Percentiles rank a stretch among this genome's conserved stretches.
phyloP scores from a whole-genome alignment of 2,797 vertebrate species.

The Acrossocheilus fasciatus region DNA sequence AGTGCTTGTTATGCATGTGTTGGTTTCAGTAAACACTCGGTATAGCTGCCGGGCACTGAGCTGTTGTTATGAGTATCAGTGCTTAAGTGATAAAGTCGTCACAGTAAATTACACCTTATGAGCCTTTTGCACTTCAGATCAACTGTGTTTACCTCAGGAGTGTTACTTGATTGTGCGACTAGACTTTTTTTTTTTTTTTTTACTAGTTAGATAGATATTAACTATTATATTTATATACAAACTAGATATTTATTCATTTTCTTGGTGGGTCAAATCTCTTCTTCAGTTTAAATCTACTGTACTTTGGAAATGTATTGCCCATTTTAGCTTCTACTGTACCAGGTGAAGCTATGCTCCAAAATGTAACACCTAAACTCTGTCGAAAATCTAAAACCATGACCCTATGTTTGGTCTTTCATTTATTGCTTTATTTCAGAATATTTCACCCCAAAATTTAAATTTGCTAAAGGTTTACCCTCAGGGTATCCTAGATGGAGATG shows the following conservation, averaged over 20 bases:
- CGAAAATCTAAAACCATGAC: too few relatives aligned
- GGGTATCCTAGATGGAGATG: too few relatives aligned
- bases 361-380: too few relatives aligned
- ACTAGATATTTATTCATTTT: background rate
- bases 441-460: too few relatives aligned
- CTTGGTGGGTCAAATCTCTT: too few relatives aligned
- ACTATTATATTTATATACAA: background rate
- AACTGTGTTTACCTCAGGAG: background rate
- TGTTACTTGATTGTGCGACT: background rate
- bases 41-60: background rate
- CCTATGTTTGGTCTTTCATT: too few relatives aligned
- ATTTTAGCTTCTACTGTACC: background rate
- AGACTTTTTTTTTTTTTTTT: background rate
- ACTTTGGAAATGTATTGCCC: background rate
- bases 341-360: too few relatives aligned
- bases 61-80: background rate
- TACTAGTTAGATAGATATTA: background rate
- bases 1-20: background rate
- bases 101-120: background rate
- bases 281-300: background rate
- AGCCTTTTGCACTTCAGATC: background rate
- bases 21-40: too few relatives aligned
- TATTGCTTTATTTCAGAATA: too few relatives aligned
- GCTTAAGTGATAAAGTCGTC: background rate
- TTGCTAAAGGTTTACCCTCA: too few relatives aligned